Evolutionary conservation across 2,888 invertebrate species (phyloP), one percentile per base, ranked within the genome.

Genomic region (Troglohyphantes excavatus): DNA sequence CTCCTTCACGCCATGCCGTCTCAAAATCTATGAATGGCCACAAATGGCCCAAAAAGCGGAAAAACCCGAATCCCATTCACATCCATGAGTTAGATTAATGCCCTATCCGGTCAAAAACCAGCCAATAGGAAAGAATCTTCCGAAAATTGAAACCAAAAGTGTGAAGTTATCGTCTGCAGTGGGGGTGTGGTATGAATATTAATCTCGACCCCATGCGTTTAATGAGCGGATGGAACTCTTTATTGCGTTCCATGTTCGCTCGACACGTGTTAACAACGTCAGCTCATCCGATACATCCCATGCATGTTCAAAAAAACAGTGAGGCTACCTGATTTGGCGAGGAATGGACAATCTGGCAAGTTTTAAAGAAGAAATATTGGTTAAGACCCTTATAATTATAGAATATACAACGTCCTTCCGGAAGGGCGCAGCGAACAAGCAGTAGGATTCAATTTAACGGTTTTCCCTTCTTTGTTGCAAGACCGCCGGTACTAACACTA

Each of bases 211-310:
- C 73, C 83, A 72, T 82, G 82, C 63, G 73, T 26, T 61, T 73
- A 83, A 83, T 72, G 73, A 83, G 63, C 61, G 83, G 83, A 83
- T 63, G 43, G 73, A 33, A 19, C 46, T 27, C 21, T 83, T 53
- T 33, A 39, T 39, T 39, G 13, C n/a, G 26, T 33, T 53, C 17
- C 2, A 27, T 21, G 13, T n/a, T 39, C 29, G 21, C 68, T 53
- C 43, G 43, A 59, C 73, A 83, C 83, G 73, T 72, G 72, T 83
- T 73, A 70, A 43, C 73, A 26, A 39, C 46, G 39, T 13, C 39
- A 33, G 33, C 68, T 26, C 72, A 59, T 33, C 70, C 68, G 53
- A 53, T 27, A 21, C 19, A 17, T 46, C 82, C 59, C 61, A 0
- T 39, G 39, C 3, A 17, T 19, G 19, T 61, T 61, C 9, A 21